phyloP scores from a whole-genome alignment of 1,140 invertebrate species.

The Apis laboriosa region DNA sequence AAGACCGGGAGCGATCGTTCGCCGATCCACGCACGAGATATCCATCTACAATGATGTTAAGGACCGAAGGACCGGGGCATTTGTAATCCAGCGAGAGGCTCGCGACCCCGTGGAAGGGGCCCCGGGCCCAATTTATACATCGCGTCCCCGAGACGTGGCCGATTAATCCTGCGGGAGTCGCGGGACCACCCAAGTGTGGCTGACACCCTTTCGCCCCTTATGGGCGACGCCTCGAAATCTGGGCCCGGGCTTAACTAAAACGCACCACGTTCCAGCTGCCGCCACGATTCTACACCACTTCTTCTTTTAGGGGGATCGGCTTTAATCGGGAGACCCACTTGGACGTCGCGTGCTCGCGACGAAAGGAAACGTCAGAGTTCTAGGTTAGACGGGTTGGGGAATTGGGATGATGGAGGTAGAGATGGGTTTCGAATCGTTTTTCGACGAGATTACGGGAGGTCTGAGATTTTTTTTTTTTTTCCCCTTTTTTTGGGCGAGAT shows the following conservation, averaged over 20 bases:
- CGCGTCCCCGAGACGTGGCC: constrained; percentile 72
- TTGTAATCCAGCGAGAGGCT: constrained; percentile 74
- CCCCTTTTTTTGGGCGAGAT: too few relatives aligned
- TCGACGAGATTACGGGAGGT: neutral
- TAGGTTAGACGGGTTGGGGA: neutral
- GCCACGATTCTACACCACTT: neutral
- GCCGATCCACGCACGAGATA: constrained; percentile 73
- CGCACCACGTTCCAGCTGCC: constrained; percentile 52
- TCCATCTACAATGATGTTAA: constrained; percentile 78
- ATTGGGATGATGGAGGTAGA: neutral
- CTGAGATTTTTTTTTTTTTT: neutral
- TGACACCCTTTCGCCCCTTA: constrained; percentile 76
- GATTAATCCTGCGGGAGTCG: constrained; percentile 78
- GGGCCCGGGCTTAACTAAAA: constrained; percentile 62
- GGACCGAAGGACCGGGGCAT: constrained; percentile 73
- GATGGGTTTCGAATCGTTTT: neutral
- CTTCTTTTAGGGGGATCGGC: constrained; percentile 41
- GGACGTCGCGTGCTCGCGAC: constrained; percentile 1
- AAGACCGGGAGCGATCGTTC: constrained; percentile 73
- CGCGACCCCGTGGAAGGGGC: constrained; percentile 59
- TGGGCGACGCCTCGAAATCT: constrained; percentile 67
- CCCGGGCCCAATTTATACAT: constrained; percentile 79
- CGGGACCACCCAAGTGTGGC: constrained; percentile 79
- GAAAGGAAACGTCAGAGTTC: neutral
- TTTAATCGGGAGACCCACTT: constrained; percentile 45